phyloP scores from a whole-genome alignment of 2,888 invertebrate genomes.

The Carcina quercana region DNA sequence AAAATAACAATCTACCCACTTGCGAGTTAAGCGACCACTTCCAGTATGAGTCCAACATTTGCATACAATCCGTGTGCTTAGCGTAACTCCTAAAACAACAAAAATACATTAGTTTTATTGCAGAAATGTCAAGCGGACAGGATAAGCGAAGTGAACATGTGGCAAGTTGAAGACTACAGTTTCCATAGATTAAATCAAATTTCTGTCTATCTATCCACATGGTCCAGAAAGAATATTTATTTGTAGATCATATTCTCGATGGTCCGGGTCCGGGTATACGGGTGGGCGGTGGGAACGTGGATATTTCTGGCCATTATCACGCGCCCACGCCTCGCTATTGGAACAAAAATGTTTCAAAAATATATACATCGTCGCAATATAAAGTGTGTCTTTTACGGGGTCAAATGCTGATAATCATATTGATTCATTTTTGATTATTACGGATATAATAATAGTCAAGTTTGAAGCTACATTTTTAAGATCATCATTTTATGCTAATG shows the following conservation, averaged over 20 bases:
- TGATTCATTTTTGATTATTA: constrained; percentile 2
- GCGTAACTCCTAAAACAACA: too few species aligned
- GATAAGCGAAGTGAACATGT: too few species aligned
- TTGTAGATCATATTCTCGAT: constrained; percentile 51
- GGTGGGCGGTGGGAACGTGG: constrained; percentile 56
- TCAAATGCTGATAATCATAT: constrained; percentile 46
- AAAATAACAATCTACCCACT: constrained; percentile 29
- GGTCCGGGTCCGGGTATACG: too few species aligned
- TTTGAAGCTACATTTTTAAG: too few species aligned
- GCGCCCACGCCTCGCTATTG: constrained; percentile 58
- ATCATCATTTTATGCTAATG: too few species aligned
- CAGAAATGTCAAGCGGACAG: too few species aligned
- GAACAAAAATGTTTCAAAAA: constrained; percentile 63
- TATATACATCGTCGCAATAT: constrained; percentile 49
- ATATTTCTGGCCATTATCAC: constrained; percentile 63
- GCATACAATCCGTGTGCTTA: constrained; percentile 8
- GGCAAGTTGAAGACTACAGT: constrained; percentile 7
- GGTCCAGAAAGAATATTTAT: constrained; percentile 41
- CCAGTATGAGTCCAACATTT: constrained; percentile 3
- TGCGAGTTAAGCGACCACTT: constrained; percentile 22
- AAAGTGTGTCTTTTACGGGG: constrained; percentile 35
- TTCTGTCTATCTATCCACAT: constrained; percentile 15
- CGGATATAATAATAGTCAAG: background rate
- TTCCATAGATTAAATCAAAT: too few species aligned
- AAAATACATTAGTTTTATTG: too few species aligned